Percentiles rank a stretch among this genome's conserved stretches.
Conservation (phyloP, 2,113 vertebrate genomes). For the Cervus canadensis region DNA sequence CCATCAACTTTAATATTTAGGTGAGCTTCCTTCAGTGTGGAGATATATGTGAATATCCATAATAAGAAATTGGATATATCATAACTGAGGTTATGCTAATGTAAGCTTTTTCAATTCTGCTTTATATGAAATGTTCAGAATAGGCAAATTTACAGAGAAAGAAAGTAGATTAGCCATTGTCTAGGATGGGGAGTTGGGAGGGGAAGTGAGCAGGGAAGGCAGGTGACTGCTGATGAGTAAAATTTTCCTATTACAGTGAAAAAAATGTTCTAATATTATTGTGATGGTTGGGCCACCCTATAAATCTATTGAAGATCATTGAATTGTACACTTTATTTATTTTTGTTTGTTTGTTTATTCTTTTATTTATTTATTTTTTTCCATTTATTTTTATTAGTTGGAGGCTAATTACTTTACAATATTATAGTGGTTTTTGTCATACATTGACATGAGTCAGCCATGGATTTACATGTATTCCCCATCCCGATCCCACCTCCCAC, state of each 20-base stretch:
- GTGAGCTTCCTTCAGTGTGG: background rate
- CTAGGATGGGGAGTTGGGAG: background rate
- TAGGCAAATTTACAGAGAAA: background rate
- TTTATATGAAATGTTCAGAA: background rate
- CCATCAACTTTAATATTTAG: background rate
- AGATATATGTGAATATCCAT: background rate
- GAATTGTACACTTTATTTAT: background rate
- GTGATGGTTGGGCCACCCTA: background rate
- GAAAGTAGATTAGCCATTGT: background rate
- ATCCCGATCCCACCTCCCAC: too few species aligned
- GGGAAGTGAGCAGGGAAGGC: background rate
- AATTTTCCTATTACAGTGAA: background rate
- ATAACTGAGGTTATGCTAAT: background rate
- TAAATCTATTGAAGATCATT: background rate
- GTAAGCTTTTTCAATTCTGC: background rate
- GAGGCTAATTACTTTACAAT: too few species aligned
- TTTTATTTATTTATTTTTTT: too few species aligned
- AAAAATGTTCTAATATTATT: background rate
- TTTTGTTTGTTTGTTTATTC: too few species aligned
- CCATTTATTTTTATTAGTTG: too few species aligned
- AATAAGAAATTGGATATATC: background rate
- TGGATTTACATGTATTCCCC: too few species aligned
- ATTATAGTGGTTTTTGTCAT: too few species aligned
- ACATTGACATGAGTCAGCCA: too few species aligned
- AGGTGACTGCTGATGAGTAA: background rate